Conservation (phyloP, 1,140 invertebrate genomes). For the Oppia nitens region DNA sequence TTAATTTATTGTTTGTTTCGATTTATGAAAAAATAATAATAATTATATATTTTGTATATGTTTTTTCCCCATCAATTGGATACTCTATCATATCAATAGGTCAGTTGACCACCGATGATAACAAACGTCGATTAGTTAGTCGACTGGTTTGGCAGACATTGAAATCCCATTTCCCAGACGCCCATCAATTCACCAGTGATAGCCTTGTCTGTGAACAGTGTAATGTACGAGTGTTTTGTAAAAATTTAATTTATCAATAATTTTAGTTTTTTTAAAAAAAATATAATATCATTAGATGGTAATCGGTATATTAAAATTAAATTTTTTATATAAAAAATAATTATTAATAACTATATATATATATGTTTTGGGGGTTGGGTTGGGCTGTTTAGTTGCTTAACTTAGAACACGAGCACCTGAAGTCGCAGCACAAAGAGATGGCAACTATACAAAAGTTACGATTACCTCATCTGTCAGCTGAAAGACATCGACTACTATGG, state of each 20-base stretch:
- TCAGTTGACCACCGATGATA: slow-evolving; percentile 26
- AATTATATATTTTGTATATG: too few relatives aligned
- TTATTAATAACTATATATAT: too few relatives aligned
- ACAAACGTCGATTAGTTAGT: slow-evolving; percentile 31
- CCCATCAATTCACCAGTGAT: slow-evolving; percentile 29
- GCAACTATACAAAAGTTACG: slow-evolving; percentile 3
- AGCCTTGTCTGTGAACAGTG: slow-evolving; percentile 32
- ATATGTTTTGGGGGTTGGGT: too few relatives aligned
- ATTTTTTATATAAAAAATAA: too few relatives aligned
- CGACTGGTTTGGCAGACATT: slow-evolving; percentile 35
- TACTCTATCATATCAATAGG: too few relatives aligned
- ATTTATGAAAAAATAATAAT: too few relatives aligned
- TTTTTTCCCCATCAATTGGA: too few relatives aligned
- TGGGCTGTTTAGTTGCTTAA: neutral
- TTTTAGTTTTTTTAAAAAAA: slow-evolving; percentile 1
- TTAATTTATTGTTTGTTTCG: too few relatives aligned
- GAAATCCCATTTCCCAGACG: slow-evolving; percentile 37
- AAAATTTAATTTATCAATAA: slow-evolving; percentile 20
- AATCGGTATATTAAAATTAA: too few relatives aligned
- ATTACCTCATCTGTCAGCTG: neutral
- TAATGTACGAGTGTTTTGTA: slow-evolving; percentile 25
- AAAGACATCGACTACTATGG: neutral
- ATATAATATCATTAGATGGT: too few relatives aligned
- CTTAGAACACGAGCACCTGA: neutral
- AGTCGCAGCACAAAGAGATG: neutral